Evolutionary conservation across 2,797 vertebrate species (phyloP), one percentile per base, ranked within the genome.

Genomic region (Cichlasoma orientale): DNA sequence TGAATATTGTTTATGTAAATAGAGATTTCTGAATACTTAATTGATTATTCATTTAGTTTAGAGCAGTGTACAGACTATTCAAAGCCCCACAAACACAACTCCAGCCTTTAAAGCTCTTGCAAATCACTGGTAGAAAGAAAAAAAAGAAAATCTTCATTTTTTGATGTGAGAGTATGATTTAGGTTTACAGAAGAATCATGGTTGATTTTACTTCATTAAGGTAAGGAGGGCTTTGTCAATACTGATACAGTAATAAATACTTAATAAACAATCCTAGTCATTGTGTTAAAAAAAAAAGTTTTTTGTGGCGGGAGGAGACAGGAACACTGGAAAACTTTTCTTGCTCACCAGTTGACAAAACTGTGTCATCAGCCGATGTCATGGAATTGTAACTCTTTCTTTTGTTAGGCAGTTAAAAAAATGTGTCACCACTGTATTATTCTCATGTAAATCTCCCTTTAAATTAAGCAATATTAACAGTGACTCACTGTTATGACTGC

Each of bases 251-350:
- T 21, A 66, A 66, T 47, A 44, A 61, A 44, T n/a, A 63, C 41
- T 61, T 41, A 16, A 1, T 0, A 21, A 63, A 63, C 36, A 16
- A 14, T 63, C 59, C 23, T 41, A 41, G 4, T 41, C 13, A 7
- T 66, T 23, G 8, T 63, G 59, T 63, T 25, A 63, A 63, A 63
- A 55, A 44, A 63, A 27, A 31, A 31, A 7, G 23, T 16, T 66
- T 44, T 19, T 72, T 55, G 31, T 71, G 14, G 52, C 33, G 52
- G 31, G 52, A 71, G 25, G 33, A 38, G 36, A 27, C 9, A 27
- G 25, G 59, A 0, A 0, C 13, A 54, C 12, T 18, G 14, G 68
- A 36, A 54, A 55, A 25, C 2, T 0, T 23, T 54, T 38, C 33
- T 25, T 25, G 21, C 9, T 52, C 8, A 4, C 4, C 2, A 52